phyloP scores from a whole-genome alignment of 1,140 invertebrate genomes.

The Spodoptera litura region DNA sequence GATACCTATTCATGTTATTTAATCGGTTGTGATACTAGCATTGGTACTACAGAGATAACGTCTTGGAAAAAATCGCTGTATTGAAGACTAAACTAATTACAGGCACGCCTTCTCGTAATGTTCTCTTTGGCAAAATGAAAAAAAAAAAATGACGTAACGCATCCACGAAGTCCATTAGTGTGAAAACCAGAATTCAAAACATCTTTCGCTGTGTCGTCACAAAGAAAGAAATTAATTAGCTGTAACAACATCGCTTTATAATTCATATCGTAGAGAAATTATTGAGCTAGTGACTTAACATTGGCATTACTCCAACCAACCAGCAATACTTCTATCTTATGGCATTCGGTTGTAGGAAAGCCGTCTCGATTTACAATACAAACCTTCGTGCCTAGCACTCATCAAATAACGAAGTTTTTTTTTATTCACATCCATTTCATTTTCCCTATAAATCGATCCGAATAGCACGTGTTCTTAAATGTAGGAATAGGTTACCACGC shows the following conservation, averaged over 20 bases:
- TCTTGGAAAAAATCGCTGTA: background rate
- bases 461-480: constrained; percentile 13
- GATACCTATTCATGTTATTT: constrained; percentile 29
- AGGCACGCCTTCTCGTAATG: background rate
- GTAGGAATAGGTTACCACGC: constrained; percentile 4
- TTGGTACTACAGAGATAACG: constrained; percentile 22
- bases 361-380: background rate
- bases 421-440: constrained; percentile 1
- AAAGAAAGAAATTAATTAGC: background rate
- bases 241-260: constrained; percentile 39
- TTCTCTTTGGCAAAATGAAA: background rate
- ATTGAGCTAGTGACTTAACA: constrained; percentile 55
- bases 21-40: constrained; percentile 32
- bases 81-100: background rate
- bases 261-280: constrained; percentile 52
- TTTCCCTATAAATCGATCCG: constrained; percentile 8
- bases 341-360: background rate
- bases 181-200: background rate
- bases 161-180: background rate
- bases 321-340: constrained; percentile 3
- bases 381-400: constrained; percentile 13
- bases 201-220: background rate
- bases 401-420: constrained; percentile 6
- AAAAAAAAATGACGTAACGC: background rate
- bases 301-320: constrained; percentile 55